Conservation (phyloP, 2,797 vertebrate genomes). For the Clarias fuscus region DNA sequence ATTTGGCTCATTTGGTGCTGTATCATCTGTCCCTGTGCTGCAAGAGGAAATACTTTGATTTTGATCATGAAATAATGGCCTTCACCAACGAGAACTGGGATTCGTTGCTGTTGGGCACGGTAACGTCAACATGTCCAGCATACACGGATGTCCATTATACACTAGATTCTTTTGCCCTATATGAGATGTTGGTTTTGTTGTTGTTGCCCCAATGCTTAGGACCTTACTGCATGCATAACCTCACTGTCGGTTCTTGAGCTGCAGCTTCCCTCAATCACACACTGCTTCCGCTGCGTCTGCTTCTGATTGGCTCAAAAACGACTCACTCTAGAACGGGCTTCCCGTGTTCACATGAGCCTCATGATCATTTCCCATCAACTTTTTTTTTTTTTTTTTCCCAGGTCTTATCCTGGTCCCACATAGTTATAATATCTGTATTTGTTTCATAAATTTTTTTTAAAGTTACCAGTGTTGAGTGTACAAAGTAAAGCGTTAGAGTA, state of each 20-base stretch:
- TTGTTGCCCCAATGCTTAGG: background rate
- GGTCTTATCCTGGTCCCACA: background rate
- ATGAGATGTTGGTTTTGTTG: too few species aligned
- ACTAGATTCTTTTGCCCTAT: background rate
- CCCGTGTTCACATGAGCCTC: background rate
- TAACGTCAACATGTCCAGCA: constrained; percentile 61
- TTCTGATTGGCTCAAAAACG: background rate
- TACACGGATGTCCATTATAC: background rate
- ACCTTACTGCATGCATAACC: background rate
- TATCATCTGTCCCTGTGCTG: constrained; percentile 94
- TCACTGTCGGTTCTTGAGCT: background rate
- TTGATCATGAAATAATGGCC: constrained; percentile 92
- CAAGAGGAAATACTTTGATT: constrained; percentile 96
- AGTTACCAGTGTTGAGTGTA: too few species aligned
- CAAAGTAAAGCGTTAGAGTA: too few species aligned
- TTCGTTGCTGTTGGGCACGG: constrained; percentile 86
- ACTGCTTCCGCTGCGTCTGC: background rate
- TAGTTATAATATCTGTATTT: background rate
- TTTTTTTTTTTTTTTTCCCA: background rate
- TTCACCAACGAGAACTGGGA: constrained; percentile 96
- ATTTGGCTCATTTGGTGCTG: constrained; percentile 89
- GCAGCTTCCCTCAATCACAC: background rate
- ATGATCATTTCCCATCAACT: background rate
- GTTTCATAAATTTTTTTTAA: too few species aligned
- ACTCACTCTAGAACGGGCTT: too few species aligned